Percentiles rank a stretch among this genome's conserved stretches.
Evolutionary conservation across 2,888 invertebrate genomes (phyloP).

Genomic region (Lochmaea capreae): DNA sequence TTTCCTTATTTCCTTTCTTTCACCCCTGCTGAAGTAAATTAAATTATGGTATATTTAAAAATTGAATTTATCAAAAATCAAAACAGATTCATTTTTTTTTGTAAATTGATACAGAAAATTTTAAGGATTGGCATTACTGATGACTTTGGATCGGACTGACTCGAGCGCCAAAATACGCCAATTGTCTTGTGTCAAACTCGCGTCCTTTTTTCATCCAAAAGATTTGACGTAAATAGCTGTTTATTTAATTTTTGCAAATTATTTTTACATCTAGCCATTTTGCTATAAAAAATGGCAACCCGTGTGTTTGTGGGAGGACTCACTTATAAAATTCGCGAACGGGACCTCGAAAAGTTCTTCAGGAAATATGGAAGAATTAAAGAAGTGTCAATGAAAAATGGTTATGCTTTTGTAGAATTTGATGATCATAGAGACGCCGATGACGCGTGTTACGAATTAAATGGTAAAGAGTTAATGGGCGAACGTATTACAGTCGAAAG

Average conservation of each 20-base stretch:
- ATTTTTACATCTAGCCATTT: slow-evolving; percentile 24
- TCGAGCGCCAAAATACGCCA: slow-evolving; percentile 15
- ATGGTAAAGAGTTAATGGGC: slow-evolving; percentile 95
- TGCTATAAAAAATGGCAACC: slow-evolving; percentile 71
- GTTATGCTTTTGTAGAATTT: slow-evolving; percentile 98
- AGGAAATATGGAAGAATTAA: slow-evolving; percentile 93
- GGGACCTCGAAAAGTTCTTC: slow-evolving; percentile 96
- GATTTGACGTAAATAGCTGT: slow-evolving; percentile 30
- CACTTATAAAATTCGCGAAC: slow-evolving; percentile 88
- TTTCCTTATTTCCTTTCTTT: too few species aligned
- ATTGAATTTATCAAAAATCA: too few species aligned
- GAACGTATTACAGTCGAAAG: slow-evolving; percentile 92
- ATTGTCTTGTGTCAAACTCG: slow-evolving; percentile 27
- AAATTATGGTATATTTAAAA: too few species aligned
- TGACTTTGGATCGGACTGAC: too few species aligned
- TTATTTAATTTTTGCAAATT: slow-evolving; percentile 27
- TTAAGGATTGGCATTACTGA: background rate
- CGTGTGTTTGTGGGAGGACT: slow-evolving; percentile 88
- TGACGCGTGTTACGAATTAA: slow-evolving; percentile 98
- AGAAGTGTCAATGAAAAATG: slow-evolving; percentile 96
- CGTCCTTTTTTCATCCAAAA: slow-evolving; percentile 33
- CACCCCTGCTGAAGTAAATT: too few species aligned
- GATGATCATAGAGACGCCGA: slow-evolving; percentile 98
- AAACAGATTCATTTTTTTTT: too few species aligned
- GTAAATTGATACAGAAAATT: background rate